Conservation (phyloP, 2,797 vertebrate genomes). For the Sebastes reedi region DNA sequence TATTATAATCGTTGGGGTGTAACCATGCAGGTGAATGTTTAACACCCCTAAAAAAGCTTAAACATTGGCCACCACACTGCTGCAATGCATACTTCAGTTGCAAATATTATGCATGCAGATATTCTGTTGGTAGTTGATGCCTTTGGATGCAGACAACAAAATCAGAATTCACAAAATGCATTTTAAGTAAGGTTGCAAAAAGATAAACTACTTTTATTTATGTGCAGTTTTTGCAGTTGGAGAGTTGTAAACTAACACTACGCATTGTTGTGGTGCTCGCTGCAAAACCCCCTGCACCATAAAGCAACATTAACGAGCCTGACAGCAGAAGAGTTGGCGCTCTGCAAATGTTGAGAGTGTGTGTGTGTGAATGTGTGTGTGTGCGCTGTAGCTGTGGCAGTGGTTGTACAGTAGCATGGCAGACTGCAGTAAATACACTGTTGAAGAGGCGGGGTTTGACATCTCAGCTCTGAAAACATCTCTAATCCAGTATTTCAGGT, state of each 20-base stretch:
- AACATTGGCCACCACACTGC: conserved; percentile 2
- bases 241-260: neutral
- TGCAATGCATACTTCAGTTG: neutral
- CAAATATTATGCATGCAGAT: neutral
- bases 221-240: conserved; percentile 16
- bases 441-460: conserved; percentile 83
- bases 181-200: neutral
- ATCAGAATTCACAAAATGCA: neutral
- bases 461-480: conserved; percentile 81
- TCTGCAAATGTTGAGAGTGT: conserved; percentile 41
- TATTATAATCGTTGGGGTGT: conserved; percentile 32
- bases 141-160: neutral
- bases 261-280: conserved; percentile 30
- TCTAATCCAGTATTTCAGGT: conserved; percentile 86
- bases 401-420: conserved; percentile 67
- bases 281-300: conserved; percentile 52
- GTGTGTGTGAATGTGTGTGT: neutral
- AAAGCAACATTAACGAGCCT: conserved; percentile 59
- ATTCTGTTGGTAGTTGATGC: neutral
- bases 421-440: conserved; percentile 80
- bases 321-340: conserved; percentile 56
- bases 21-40: conserved; percentile 33
- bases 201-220: neutral
- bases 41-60: conserved; percentile 16
- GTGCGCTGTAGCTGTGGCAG: conserved; percentile 49